Conservation (phyloP, 1,140 invertebrate species). For the Platorchestia sp. region DNA sequence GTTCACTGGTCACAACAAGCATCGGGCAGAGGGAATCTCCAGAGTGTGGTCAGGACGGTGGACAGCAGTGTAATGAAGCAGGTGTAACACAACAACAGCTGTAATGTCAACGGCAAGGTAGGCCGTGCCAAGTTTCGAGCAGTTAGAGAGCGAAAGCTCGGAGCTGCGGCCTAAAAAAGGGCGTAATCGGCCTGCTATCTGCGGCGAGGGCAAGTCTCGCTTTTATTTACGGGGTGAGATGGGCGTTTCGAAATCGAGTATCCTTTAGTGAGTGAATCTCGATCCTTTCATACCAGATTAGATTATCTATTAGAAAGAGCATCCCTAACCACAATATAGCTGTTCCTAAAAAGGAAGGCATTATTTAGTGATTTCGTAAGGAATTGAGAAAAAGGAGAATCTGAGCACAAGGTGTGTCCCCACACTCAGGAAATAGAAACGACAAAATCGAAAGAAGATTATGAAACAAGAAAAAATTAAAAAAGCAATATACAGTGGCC, state of each 20-base stretch:
- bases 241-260: not conserved
- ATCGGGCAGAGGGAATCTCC: not conserved
- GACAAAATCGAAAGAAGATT: too few species aligned
- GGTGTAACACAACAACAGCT: constrained; percentile 15
- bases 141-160: not conserved
- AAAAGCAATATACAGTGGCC: too few species aligned
- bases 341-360: too few species aligned
- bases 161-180: not conserved
- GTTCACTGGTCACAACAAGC: not conserved
- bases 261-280: not conserved
- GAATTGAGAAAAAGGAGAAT: too few species aligned
- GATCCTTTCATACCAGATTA: not conserved
- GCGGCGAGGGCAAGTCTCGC: not conserved
- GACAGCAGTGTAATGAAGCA: constrained; percentile 6
- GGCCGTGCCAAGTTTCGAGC: not conserved
- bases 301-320: too few species aligned
- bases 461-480: too few species aligned
- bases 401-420: too few species aligned
- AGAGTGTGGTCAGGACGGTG: not conserved
- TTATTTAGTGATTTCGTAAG: too few species aligned
- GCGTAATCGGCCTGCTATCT: not conserved
- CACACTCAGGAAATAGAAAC: too few species aligned
- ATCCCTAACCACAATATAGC: too few species aligned
- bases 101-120: not conserved
- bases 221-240: not conserved